phyloP scores from a whole-genome alignment of 2,797 vertebrate species.

The Aselliscus stoliczkanus region DNA sequence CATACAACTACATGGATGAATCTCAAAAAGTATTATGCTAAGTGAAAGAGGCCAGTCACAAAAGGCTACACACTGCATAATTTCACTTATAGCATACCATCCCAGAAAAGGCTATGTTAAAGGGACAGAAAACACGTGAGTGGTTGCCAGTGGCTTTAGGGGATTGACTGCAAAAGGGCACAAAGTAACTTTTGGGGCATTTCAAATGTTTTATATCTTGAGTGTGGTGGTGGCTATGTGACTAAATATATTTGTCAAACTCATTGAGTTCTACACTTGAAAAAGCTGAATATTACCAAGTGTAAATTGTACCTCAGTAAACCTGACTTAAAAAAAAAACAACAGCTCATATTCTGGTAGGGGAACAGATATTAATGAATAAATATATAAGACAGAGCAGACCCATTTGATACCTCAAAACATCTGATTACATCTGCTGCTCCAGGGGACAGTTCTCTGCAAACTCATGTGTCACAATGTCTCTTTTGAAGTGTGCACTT shows the following conservation, averaged over 20 bases:
- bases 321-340: neutral
- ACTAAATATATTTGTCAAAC: neutral
- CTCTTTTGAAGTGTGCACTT: neutral
- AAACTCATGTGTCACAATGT: neutral
- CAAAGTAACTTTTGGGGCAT: neutral
- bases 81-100: neutral
- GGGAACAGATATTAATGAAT: neutral
- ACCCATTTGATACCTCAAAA: neutral
- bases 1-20: neutral
- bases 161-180: neutral
- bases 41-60: neutral
- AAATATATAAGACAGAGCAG: neutral
- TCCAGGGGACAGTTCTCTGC: neutral
- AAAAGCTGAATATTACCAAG: neutral
- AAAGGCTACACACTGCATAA: neutral
- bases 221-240: neutral
- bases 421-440: neutral
- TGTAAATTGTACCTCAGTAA: conserved; percentile 19
- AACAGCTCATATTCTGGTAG: neutral
- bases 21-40: neutral
- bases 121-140: neutral
- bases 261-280: neutral
- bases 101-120: neutral
- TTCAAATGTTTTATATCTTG: conserved; percentile 19
- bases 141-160: neutral